Evolutionary conservation across 2,797 vertebrate genomes (phyloP).

Genomic region (Borostomias antarcticus): DNA sequence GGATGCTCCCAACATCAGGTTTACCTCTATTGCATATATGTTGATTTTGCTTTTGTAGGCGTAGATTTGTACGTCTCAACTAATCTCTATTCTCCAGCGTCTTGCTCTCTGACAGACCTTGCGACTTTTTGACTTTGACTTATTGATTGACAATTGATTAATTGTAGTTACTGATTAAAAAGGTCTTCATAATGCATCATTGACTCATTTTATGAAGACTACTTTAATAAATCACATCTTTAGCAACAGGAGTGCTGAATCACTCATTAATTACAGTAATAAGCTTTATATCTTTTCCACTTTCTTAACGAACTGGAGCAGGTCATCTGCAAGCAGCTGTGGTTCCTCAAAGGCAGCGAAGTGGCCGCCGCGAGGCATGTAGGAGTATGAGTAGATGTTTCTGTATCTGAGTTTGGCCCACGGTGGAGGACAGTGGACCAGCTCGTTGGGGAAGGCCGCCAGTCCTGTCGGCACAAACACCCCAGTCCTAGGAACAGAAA

Average conservation of each 20-base stretch:
- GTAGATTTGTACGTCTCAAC: not conserved
- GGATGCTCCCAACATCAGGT: not conserved
- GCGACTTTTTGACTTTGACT: too few relatives aligned
- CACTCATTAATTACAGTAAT: too few relatives aligned
- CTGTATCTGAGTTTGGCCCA: constrained; percentile 72
- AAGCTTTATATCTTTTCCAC: constrained; percentile 70
- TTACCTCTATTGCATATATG: not conserved
- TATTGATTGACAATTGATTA: too few relatives aligned
- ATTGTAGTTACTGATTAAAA: too few relatives aligned
- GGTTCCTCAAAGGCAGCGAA: constrained; percentile 90
- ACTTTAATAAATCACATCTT: not conserved
- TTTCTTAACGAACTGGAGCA: constrained; percentile 80
- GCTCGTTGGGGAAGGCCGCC: constrained; percentile 82
- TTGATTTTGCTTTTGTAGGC: too few relatives aligned
- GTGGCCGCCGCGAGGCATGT: constrained; percentile 84
- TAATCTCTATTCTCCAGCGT: not conserved
- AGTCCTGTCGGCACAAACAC: constrained; percentile 83
- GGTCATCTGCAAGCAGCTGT: constrained; percentile 78
- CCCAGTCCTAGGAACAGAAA: constrained; percentile 52
- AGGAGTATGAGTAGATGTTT: constrained; percentile 79
- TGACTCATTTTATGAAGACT: not conserved
- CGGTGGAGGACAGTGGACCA: constrained; percentile 70
- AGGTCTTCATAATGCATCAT: too few relatives aligned
- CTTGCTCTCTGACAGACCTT: not conserved
- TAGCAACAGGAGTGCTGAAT: too few relatives aligned